Evolutionary conservation across 2,888 invertebrate species (phyloP).

Genomic region (Globia sparganii): DNA sequence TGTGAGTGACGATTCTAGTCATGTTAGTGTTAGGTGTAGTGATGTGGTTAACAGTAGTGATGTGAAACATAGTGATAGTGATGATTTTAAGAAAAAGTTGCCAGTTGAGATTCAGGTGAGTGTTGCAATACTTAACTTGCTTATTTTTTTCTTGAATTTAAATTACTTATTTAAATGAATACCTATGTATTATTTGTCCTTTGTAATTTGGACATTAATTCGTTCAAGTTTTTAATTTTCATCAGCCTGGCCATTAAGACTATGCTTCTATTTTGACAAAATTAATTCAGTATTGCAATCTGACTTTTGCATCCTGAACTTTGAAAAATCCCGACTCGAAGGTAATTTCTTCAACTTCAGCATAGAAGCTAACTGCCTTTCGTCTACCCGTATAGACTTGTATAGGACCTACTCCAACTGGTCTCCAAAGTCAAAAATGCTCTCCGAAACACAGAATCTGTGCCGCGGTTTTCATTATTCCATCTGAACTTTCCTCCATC

Average conservation of each 20-base stretch:
- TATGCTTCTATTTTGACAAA: background rate
- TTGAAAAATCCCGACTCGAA: too few relatives aligned
- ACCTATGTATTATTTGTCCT: too few relatives aligned
- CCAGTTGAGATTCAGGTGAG: conserved; percentile 87
- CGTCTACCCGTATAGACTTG: too few relatives aligned
- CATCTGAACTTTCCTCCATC: background rate
- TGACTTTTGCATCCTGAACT: too few relatives aligned
- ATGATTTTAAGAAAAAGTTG: conserved; percentile 76
- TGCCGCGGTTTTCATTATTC: too few relatives aligned
- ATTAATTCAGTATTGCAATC: background rate
- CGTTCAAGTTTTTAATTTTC: too few relatives aligned
- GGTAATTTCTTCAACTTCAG: background rate
- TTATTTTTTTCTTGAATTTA: background rate
- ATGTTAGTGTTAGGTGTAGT: conserved; percentile 75
- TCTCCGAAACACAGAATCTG: background rate
- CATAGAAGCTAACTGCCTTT: background rate
- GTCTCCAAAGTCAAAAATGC: background rate
- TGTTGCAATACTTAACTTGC: background rate
- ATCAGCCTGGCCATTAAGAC: too few relatives aligned
- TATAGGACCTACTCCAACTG: background rate
- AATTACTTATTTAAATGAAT: too few relatives aligned
- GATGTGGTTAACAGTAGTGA: conserved; percentile 66
- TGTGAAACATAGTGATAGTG: conserved; percentile 66
- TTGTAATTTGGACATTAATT: too few relatives aligned
- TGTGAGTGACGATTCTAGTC: conserved; percentile 80